Evolutionary conservation across 1,140 invertebrate genomes (phyloP), one percentile per base, ranked within the genome.

Genomic region (Drosophila bocki): DNA sequence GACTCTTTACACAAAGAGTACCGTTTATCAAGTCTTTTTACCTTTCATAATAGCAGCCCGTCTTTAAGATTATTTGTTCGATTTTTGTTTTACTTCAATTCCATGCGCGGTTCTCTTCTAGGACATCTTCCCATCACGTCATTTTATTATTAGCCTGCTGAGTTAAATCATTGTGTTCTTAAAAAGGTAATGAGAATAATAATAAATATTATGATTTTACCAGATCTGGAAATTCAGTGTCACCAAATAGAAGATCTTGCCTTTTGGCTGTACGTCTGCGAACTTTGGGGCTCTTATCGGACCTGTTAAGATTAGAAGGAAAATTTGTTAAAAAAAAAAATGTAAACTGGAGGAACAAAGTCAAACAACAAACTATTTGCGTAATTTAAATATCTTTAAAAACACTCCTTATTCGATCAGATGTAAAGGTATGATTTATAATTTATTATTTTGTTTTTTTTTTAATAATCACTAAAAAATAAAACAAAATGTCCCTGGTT

Each of bases 191-290:
- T 42, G 12, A 7, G 2, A 32, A 7, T 1, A 19, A 44, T 1
- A 15, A 37, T 12, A 29, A 13, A 3, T 26, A n/a, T 35, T 26
- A 37, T 29, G 12, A 29, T 7, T 35, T 59, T 29, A 72, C 69
- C 54, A 35, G 19, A 22, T 59, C n/a, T 22, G 37, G 3, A 32
- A 29, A 17, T 19, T 72, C 29, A 19, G 3, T 32, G 5, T 51
- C 67, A 1, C 69, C 69, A 72, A 72, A 72, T 1, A 72, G 67
- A 22, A 72, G 69, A 60, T 72, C 69, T 51, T 51, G 32, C 3
- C 26, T 45, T 19, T 60, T 42, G 13, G 69, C 69, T 11, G 69
- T 72, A 13, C 69, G 53, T 32, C 69, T 50, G 11, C 69, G 69
- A 1, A 72, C 68, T 37, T 72, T 72, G 19, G 69, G 68, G 22